Conservation (phyloP, 2,113 vertebrate species). For the Ophiodon elongatus region DNA sequence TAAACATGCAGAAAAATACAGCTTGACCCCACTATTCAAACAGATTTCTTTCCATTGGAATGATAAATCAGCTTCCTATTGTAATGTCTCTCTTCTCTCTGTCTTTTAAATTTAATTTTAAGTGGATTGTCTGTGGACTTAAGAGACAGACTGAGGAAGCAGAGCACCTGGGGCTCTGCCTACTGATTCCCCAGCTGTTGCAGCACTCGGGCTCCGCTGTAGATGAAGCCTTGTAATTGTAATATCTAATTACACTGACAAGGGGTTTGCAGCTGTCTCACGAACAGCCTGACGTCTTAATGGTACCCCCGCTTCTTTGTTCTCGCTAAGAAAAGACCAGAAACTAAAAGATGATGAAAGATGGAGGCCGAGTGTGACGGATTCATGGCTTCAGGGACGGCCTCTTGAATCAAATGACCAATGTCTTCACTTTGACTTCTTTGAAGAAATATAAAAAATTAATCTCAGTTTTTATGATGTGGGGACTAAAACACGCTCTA, state of each 20-base stretch:
- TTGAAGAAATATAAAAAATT: constrained; percentile 16
- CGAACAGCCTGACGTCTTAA: constrained; percentile 48
- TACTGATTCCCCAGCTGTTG: constrained; percentile 62
- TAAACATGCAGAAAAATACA: not conserved
- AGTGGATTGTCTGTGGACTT: constrained; percentile 37
- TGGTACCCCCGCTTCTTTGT: constrained; percentile 46
- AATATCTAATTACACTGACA: constrained; percentile 72
- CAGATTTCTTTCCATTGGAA: not conserved
- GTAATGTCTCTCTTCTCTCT: constrained; percentile 4
- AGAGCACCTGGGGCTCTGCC: constrained; percentile 5
- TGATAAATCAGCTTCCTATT: constrained; percentile 17
- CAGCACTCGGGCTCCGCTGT: constrained; percentile 37
- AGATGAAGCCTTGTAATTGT: constrained; percentile 68
- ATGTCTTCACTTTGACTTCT: constrained; percentile 15
- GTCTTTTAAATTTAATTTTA: constrained; percentile 18
- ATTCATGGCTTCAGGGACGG: constrained; percentile 7
- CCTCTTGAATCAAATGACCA: constrained; percentile 8
- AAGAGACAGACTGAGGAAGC: constrained; percentile 34
- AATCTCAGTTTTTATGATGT: not conserved
- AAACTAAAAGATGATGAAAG: constrained; percentile 34
- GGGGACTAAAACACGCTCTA: not conserved
- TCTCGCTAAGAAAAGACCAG: constrained; percentile 35
- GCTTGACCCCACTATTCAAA: constrained; percentile 18
- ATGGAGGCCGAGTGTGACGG: constrained; percentile 2
- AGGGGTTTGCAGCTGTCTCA: constrained; percentile 57